phyloP scores from a whole-genome alignment of 2,888 invertebrate species.

The Brachyptera putata region DNA sequence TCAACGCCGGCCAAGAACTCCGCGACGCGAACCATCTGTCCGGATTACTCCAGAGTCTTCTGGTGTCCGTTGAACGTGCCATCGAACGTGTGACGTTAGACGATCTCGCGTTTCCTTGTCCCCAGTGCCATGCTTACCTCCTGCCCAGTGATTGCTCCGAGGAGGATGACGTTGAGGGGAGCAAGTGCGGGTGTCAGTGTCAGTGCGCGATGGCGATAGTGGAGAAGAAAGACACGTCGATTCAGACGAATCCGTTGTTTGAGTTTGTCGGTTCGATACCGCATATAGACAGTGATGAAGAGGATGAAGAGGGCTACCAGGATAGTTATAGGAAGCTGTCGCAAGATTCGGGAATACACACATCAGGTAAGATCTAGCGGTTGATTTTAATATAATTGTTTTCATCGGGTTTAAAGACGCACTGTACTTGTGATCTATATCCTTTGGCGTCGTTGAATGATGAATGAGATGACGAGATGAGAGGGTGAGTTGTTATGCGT shows the following conservation, averaged over 20 bases:
- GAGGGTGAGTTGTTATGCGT: no score
- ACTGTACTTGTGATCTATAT: no score
- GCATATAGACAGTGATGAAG: conserved; percentile 69
- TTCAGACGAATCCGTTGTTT: conserved; percentile 55
- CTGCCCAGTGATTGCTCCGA: conserved; percentile 36
- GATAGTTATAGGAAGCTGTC: conserved; percentile 36
- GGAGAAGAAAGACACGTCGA: conserved; percentile 43
- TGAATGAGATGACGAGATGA: no score
- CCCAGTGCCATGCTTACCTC: conserved; percentile 45
- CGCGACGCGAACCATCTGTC: conserved; percentile 53
- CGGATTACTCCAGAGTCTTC: conserved; percentile 59
- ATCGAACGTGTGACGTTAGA: conserved; percentile 63
- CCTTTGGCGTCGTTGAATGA: no score
- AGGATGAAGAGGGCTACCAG: conserved; percentile 51
- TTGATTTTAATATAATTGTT: no score
- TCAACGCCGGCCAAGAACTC: conserved; percentile 35
- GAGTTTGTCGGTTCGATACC: conserved; percentile 64
- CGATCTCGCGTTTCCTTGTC: conserved; percentile 59
- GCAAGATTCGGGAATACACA: conserved; percentile 12
- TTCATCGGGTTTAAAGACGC: no score
- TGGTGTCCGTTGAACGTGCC: conserved; percentile 64
- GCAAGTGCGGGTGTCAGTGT: conserved; percentile 30
- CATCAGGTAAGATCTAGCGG: no score
- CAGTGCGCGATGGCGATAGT: not conserved
- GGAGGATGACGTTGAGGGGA: conserved; percentile 35